These are phyloP conservation scores for Metacarcinus magister DNA, from an alignment of 2,888 invertebrate species.

Conservation along the genomic window DNA sequence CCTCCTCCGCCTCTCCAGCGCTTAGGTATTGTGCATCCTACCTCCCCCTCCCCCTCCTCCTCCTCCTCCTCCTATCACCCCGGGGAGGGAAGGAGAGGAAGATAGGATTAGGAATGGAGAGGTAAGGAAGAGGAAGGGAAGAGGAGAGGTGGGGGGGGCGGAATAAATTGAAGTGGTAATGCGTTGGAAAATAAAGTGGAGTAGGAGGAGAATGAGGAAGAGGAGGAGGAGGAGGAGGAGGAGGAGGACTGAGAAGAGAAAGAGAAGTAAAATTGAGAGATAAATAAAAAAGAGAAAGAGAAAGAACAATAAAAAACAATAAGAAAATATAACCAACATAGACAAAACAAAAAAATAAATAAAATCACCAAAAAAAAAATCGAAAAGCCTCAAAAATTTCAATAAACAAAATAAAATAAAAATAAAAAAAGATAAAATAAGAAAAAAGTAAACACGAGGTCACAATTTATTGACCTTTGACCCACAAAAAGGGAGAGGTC, in stretches of 20 bases:
- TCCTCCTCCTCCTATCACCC: neutral
- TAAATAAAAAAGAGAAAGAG: neutral
- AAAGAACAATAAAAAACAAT: neutral
- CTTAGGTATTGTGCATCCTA: too few species aligned
- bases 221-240: neutral
- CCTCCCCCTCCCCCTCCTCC: too few species aligned
- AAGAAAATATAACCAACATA: neutral
- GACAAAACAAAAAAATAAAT: neutral
- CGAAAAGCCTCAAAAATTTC: neutral
- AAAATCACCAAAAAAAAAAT: neutral
- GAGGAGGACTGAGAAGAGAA: neutral
- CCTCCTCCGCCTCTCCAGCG: too few species aligned
- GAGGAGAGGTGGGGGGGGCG: neutral
- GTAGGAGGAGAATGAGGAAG: neutral
- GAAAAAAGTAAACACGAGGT: neutral
- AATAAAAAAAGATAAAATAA: neutral
- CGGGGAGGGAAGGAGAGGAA: neutral
- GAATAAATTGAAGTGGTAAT: constrained; percentile 34
- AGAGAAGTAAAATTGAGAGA: neutral
- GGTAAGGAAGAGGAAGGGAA: neutral
- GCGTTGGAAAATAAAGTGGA: neutral
- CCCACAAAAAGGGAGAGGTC: neutral
- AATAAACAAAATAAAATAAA: neutral
- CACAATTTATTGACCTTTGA: constrained; percentile 2
- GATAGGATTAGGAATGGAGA: constrained; percentile 8